These are phyloP conservation scores for Drosophila austrosaltans DNA, from an alignment of 2,888 invertebrate genomes.

Conservation along the genomic window DNA sequence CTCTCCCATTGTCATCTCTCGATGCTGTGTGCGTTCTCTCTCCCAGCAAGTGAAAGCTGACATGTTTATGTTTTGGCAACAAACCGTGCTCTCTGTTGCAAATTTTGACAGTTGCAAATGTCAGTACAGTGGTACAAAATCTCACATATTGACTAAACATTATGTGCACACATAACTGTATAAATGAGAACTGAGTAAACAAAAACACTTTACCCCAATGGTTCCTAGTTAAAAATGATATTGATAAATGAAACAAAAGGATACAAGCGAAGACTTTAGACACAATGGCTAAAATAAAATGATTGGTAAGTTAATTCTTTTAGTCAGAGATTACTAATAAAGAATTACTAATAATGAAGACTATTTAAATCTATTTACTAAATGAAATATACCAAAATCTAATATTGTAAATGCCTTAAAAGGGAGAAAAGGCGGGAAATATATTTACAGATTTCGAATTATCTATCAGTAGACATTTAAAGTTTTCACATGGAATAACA, in stretches of 20 bases:
- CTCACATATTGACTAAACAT: constrained; percentile 19
- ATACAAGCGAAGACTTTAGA: constrained; percentile 24
- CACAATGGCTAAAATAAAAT: constrained; percentile 63
- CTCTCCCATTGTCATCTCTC: constrained; percentile 34
- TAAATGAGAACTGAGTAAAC: not conserved
- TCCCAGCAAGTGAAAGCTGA: constrained; percentile 54
- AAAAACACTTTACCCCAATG: constrained; percentile 54
- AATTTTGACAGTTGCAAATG: constrained; percentile 71
- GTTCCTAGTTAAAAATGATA: constrained; percentile 70
- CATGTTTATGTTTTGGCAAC: constrained; percentile 77
- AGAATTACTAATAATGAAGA: no score
- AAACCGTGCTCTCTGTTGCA: constrained; percentile 66
- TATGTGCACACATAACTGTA: constrained; percentile 6
- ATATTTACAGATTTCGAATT: no score
- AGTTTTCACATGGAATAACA: no score
- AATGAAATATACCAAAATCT: no score
- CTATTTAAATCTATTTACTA: no score
- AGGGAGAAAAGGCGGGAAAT: no score
- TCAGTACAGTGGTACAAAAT: constrained; percentile 70
- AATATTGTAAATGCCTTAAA: no score
- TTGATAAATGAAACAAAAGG: constrained; percentile 45
- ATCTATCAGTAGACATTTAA: no score
- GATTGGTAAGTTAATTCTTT: constrained; percentile 33
- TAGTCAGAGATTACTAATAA: not conserved
- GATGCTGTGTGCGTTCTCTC: constrained; percentile 35